phyloP scores from a whole-genome alignment of 1,140 invertebrate species.

The Caenorhabditis inopinata region DNA sequence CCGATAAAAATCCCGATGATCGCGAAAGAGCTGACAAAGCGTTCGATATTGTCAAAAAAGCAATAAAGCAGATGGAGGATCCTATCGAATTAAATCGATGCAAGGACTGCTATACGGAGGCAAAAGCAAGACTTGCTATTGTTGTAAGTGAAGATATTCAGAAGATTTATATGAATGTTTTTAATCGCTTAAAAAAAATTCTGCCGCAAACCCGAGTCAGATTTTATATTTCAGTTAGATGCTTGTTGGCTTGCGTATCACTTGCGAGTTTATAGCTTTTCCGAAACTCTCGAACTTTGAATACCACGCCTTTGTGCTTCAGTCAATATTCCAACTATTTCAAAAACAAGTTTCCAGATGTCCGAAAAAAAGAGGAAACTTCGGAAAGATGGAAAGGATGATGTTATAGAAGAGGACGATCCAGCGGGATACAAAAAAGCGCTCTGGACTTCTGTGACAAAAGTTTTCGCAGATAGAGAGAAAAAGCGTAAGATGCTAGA shows the following conservation, averaged over 20 bases:
- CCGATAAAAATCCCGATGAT: constrained; percentile 96
- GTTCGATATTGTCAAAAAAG: constrained; percentile 91
- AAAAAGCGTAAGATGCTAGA: constrained; percentile 61
- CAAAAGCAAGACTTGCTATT: constrained; percentile 85
- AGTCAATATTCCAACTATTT: no score
- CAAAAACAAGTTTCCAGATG: constrained; percentile 70
- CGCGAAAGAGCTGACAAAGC: constrained; percentile 84
- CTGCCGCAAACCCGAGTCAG: no score
- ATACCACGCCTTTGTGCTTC: no score
- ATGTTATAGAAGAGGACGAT: constrained; percentile 83
- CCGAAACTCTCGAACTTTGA: no score
- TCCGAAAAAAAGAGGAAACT: constrained; percentile 89
- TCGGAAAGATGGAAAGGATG: constrained; percentile 83
- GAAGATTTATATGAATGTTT: neutral
- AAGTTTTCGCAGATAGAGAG: constrained; percentile 64
- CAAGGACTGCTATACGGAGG: constrained; percentile 93
- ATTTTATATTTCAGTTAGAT: no score
- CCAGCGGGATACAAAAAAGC: constrained; percentile 59
- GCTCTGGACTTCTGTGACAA: constrained; percentile 59
- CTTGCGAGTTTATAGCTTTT: no score
- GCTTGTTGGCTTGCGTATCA: no score
- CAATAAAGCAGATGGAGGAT: constrained; percentile 93
- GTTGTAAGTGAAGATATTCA: constrained; percentile 68
- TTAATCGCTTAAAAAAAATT: neutral
- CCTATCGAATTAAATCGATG: constrained; percentile 90